Base-by-base conservation (phyloP, 2,888 invertebrate genomes). In the Torymus aiolomorphi region DNA sequence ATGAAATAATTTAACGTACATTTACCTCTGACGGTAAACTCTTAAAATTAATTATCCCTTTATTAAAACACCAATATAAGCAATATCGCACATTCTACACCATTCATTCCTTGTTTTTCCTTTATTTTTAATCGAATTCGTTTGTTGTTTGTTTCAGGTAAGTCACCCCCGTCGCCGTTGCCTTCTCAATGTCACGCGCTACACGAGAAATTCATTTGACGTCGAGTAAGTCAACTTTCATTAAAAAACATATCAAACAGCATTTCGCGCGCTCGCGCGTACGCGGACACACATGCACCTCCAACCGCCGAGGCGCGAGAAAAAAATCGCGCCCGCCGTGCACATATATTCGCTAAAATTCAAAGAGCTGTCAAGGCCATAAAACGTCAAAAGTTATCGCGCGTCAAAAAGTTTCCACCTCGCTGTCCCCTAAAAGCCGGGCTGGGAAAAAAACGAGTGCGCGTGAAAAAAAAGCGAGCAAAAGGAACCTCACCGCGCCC, bases 321-420 rank as follows among this genome's bases (percentile, higher is more conserved):
- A 57, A 73, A 67, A 66, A 61, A 51, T 63, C 5, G 51, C 63
- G 72, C 61, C 14, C 72, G 65, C 24, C 42, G 62, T 3, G 8
- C 8, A 31, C 8, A 31, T 31, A 31, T 31, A 31, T 31, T 2
- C 31, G 8, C 52, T 63, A 73, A 65, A 65, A 74, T 71, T 79
- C 71, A 67, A 75, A 81, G 65, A 76, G 70, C 81, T 73, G 79
- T 81, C 81, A 76, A 75, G 77, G 71, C 79, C 77, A 77, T 82
- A 80, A 82, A 80, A 80, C 74, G 79, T 82, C 82, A 79, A 76
- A 77, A 82, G 82, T 80, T 73, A 74, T 82, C 82, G 71, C 79
- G 74, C 74, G 82, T 76, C 82, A 82, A 77, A 82, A 82, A 77
- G 71, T 80, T 80, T 82, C 82, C 76, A 79, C 54, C 76, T 79